Base-by-base conservation (phyloP, 2,113 vertebrate species). In the Cyprinodon brontotheroides region DNA sequence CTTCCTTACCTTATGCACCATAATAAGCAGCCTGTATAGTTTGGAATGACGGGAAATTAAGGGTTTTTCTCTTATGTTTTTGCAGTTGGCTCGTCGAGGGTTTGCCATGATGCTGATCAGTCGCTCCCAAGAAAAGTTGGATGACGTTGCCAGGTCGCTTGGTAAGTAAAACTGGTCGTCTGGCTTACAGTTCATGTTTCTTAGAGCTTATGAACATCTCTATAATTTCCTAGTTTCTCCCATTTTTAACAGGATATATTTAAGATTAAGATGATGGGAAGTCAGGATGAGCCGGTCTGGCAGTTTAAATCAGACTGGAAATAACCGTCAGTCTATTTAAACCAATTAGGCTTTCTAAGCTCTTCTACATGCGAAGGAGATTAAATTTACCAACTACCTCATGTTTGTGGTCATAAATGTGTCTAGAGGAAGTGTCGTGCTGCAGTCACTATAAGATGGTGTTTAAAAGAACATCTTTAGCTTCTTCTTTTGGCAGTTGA, bases 71-170 rank as follows among this genome's bases (percentile, higher is more conserved):
- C 36, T 20, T 50, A 41, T 14, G 76, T 60, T 82, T 53, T 81
- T 80, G 65, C 82, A 99, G 97, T 93, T 99, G 73, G 98, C 97
- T 78, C 95, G 74, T 50, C 88, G 89, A 88, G 97, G 97, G 40
- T 95, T 99, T 92, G 94, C 95, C 63, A 64, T 99, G 77, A 93
- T 92, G 89, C 85, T 99, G n/a, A 97, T 99, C 93, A 99, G 98
- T 76, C 95, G 98, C 84, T 96, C 96, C 3, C 95, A 97, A 84
- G 96, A 98, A 41, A 99, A 96, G 76, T 92, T 99, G 84, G 93
- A 97, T 61, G 93, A 96, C n/a, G 95, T 97, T 78, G 94, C 98
- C 75, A 85, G 68, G 77, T 94, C 95, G 70, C 96, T 99, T 63
- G 88, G 98, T 99, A 89, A 94, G 97, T 95, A 8, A 10, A 57